Evolutionary conservation across 2,797 vertebrate species (phyloP).

Genomic region (Molossus molossus): DNA sequence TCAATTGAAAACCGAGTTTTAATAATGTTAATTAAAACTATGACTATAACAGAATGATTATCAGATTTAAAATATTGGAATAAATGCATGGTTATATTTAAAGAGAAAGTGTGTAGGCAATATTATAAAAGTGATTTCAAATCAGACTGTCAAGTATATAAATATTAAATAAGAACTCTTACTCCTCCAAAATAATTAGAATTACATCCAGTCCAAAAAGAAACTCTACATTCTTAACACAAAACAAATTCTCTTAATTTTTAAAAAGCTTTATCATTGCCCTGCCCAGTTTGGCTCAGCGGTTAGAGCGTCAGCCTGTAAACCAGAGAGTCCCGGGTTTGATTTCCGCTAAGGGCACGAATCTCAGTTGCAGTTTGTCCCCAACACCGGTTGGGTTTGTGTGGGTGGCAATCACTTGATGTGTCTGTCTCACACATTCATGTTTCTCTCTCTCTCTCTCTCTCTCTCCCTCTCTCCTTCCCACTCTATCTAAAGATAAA

Average conservation of each 20-base stretch:
- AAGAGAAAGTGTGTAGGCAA: slow-evolving; percentile 30
- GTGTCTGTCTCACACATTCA: too few species aligned
- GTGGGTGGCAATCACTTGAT: too few species aligned
- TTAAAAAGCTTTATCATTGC: slow-evolving; percentile 47
- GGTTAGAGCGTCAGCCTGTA: too few species aligned
- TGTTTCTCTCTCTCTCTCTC: too few species aligned
- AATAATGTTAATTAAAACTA: slow-evolving; percentile 46
- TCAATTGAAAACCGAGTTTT: slow-evolving; percentile 68
- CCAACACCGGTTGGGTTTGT: too few species aligned
- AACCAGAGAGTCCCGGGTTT: too few species aligned
- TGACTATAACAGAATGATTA: slow-evolving; percentile 45
- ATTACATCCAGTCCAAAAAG: slow-evolving; percentile 9
- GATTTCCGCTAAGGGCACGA: too few species aligned
- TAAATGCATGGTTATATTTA: slow-evolving; percentile 69
- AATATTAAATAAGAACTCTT: slow-evolving; percentile 52
- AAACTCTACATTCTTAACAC: not conserved
- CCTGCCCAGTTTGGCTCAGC: too few species aligned
- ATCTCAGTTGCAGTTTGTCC: too few species aligned
- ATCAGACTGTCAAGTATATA: slow-evolving; percentile 12
- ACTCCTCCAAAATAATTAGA: slow-evolving; percentile 42
- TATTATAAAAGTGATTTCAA: slow-evolving; percentile 68
- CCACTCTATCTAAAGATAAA: too few species aligned
- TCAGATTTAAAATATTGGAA: slow-evolving; percentile 26
- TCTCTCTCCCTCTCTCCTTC: too few species aligned
- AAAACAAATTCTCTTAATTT: slow-evolving; percentile 41